A percentile compares a stretch with the other conserved stretches of the same genome.
phyloP scores from a whole-genome alignment of 2,797 vertebrate genomes.

The Amblyraja radiata region DNA sequence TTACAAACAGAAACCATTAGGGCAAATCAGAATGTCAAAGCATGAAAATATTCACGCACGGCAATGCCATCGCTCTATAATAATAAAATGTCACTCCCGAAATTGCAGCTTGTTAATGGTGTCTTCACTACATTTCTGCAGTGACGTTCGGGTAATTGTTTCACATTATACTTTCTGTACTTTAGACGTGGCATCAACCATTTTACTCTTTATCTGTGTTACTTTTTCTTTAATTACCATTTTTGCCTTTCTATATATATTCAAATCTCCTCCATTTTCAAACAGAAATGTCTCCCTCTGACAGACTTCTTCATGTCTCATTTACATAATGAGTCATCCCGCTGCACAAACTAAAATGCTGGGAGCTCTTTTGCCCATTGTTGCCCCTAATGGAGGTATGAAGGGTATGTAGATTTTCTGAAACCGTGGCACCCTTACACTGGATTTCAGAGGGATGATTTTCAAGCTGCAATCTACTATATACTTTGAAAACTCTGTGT shows the following conservation, averaged over 20 bases:
- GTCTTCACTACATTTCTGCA: not conserved
- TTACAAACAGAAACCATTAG: slow-evolving; percentile 32
- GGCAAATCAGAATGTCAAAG: slow-evolving; percentile 31
- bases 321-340: slow-evolving; percentile 36
- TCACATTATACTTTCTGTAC: slow-evolving; percentile 34
- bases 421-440: not conserved
- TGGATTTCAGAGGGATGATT: slow-evolving; percentile 17
- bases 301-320: slow-evolving; percentile 36
- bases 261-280: slow-evolving; percentile 26
- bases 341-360: slow-evolving; percentile 11
- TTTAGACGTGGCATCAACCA: slow-evolving; percentile 18
- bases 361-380: not conserved
- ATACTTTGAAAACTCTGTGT: too few relatives aligned
- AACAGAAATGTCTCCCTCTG: slow-evolving; percentile 33
- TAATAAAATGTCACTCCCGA: slow-evolving; percentile 29
- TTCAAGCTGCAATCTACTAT: not conserved
- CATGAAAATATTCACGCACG: not conserved
- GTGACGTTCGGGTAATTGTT: slow-evolving; percentile 31
- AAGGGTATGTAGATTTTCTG: slow-evolving; percentile 4
- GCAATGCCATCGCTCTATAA: not conserved
- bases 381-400: slow-evolving; percentile 2
- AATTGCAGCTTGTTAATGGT: slow-evolving; percentile 26
- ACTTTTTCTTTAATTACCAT: slow-evolving; percentile 34
- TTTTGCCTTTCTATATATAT: slow-evolving; percentile 37
- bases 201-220: slow-evolving; percentile 24